Base-by-base conservation (phyloP, 1,140 invertebrate genomes). In the Scaptomyza pallida region DNA sequence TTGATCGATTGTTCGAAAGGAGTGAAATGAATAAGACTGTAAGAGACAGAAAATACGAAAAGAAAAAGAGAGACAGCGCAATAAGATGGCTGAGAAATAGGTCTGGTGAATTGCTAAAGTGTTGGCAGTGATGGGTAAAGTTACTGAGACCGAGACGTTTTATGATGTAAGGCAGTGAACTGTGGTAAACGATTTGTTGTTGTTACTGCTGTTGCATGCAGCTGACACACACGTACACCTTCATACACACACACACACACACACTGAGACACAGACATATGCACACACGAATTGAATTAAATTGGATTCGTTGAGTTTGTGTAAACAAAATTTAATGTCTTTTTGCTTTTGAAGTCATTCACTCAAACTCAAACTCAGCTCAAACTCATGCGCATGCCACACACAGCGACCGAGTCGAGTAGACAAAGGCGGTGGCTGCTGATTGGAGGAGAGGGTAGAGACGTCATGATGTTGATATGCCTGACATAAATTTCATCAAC, bases 401-500 rank as follows among this genome's bases (percentile, higher is more conserved):
- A 72, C 59, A 67, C 56, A 60, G 48, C 43, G 23, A 21, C 33
- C 15, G 6, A 9, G 16, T 40, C 1, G 47, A 23, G 43, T 50
- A 86, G 54, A 71, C 61, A 80, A 73, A 76, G 60, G 61, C 19
- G 16, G n/a, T 37, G 30, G 8, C 40, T 23, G 68, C 8, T 33
- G 35, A 50, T 70, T 21, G 17, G 9, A 30, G 15, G 15, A 23
- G 63, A 12, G 33, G 33, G 41, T 43, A 44, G 73, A 61, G 41
- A 74, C 65, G 71, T 55, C 76, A 86, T 88, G 78, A 86, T 82
- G 83, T 67, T 88, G 82, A 88, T 85, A 85, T 88, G 82, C 78
- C 82, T 88, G 82, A 88, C 82, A 88, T 88, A 88, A 88, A 88
- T 88, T 88, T 88, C 82, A 88, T 88, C 82, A 88, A 88, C 82